Evolutionary conservation across 2,797 vertebrate species (phyloP).

Genomic region (Botia kubotai): DNA sequence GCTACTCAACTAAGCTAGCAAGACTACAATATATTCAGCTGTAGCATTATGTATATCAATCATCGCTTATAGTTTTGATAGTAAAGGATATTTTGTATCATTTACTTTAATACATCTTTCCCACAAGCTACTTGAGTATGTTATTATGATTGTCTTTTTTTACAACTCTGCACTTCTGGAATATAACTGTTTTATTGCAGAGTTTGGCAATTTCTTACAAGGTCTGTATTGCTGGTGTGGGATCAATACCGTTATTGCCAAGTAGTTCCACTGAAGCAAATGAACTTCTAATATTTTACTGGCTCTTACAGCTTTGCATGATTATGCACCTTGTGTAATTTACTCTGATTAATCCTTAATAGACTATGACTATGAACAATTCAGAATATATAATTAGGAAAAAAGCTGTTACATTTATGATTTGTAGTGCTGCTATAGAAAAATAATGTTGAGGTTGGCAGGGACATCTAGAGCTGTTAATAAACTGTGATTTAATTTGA

Average conservation of each 20-base stretch:
- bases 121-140: neutral
- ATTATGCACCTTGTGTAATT: neutral
- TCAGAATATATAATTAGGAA: neutral
- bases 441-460: neutral
- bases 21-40: too few species aligned
- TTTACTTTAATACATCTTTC: neutral
- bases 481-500: neutral
- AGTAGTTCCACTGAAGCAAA: constrained; percentile 20
- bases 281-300: neutral
- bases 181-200: constrained; percentile 30
- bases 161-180: neutral
- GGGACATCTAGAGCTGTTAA: neutral
- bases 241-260: constrained; percentile 22
- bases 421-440: neutral
- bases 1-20: too few species aligned
- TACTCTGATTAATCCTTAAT: constrained; percentile 13
- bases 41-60: too few species aligned
- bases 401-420: neutral
- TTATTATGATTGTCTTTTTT: neutral
- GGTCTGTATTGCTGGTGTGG: constrained; percentile 15
- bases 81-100: too few species aligned
- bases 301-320: neutral
- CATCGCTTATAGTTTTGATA: too few species aligned
- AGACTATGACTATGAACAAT: neutral
- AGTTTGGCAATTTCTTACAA: constrained; percentile 19